Evolutionary conservation across 2,797 vertebrate species (phyloP).

Genomic region (Enoplosus armatus): DNA sequence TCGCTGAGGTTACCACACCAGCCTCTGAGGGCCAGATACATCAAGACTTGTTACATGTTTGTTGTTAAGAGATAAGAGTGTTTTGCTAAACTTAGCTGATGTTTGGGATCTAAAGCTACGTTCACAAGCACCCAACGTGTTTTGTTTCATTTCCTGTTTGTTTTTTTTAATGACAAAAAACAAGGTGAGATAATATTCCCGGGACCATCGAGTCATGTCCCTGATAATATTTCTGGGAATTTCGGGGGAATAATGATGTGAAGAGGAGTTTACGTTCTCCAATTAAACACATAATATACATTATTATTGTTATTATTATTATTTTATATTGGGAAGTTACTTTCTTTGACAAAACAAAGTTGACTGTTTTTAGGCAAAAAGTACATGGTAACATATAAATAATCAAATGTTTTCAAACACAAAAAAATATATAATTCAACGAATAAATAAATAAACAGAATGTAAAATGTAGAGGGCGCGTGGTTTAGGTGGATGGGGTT

Average conservation of each 20-base stretch:
- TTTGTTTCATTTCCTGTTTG: neutral
- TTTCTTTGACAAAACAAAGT: neutral
- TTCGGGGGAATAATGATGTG: no score
- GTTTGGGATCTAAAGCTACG: neutral
- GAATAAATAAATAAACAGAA: neutral
- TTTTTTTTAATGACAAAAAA: no score
- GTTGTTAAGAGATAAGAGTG: neutral
- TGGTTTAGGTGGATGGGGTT: neutral
- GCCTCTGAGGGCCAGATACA: neutral
- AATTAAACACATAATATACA: no score
- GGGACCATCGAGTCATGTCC: no score
- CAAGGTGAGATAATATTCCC: neutral
- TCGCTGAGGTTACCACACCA: neutral
- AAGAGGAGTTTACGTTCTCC: no score
- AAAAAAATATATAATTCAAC: no score
- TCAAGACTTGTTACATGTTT: neutral
- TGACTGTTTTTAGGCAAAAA: neutral
- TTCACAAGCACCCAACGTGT: neutral
- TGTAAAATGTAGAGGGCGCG: no score
- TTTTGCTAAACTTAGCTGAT: neutral
- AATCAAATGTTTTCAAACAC: no score
- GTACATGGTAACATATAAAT: neutral
- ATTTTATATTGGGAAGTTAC: no score
- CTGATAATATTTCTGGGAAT: no score
- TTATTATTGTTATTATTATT: neutral